These are phyloP conservation scores for Ibidorhyncha struthersii DNA, from an alignment of 2,113 vertebrate species.

Conservation along the genomic window DNA sequence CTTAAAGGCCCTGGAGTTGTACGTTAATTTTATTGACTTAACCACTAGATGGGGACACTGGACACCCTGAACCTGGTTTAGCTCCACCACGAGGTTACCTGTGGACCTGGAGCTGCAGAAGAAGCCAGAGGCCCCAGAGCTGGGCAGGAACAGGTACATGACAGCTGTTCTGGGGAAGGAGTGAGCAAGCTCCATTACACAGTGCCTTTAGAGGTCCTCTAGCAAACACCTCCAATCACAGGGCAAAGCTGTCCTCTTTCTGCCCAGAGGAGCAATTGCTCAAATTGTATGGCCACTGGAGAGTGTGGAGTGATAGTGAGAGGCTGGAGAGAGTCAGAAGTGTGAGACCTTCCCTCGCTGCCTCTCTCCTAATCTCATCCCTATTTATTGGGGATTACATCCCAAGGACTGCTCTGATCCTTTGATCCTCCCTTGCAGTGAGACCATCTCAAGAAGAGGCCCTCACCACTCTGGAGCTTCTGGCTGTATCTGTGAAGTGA, in stretches of 20 bases:
- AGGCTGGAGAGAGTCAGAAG: neutral
- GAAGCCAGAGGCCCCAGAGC: neutral
- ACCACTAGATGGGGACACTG: neutral
- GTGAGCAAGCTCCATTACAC: neutral
- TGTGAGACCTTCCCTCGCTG: neutral
- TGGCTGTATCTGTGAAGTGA: neutral
- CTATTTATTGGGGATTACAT: neutral
- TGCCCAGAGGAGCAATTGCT: neutral
- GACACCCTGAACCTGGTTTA: neutral
- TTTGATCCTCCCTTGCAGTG: neutral
- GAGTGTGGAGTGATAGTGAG: accelerated
- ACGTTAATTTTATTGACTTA: neutral
- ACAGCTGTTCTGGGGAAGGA: neutral
- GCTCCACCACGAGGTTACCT: neutral
- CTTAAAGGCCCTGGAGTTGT: neutral
- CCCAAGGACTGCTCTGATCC: neutral
- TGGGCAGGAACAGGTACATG: neutral
- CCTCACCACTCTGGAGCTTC: neutral
- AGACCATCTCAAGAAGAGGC: neutral
- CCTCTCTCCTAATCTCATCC: neutral
- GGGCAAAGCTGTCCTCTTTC: neutral
- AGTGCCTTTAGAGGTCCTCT: neutral
- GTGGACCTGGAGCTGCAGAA: neutral
- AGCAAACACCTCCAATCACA: neutral
- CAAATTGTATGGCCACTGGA: neutral